Evolutionary conservation across 2,888 invertebrate genomes (phyloP).

Genomic region (Drosophila imparisetae): DNA sequence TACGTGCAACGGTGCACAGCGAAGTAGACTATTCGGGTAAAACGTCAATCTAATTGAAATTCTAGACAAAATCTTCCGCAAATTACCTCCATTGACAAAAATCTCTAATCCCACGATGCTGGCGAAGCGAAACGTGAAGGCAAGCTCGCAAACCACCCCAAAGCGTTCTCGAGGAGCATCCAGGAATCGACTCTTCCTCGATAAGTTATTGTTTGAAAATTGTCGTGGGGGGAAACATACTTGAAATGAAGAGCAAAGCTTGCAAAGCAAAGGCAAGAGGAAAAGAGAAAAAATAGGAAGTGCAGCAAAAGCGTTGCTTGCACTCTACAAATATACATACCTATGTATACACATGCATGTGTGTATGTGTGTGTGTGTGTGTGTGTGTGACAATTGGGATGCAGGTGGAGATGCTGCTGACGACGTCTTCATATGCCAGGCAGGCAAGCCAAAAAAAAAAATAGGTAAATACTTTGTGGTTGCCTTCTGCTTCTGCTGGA

Average conservation of each 20-base stretch:
- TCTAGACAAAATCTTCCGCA: conserved; percentile 85
- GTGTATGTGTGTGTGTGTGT: conserved; percentile 12
- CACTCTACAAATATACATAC: conserved; percentile 9
- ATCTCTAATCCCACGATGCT: conserved; percentile 81
- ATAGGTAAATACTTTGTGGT: conserved; percentile 73
- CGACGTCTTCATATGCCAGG: conserved; percentile 43
- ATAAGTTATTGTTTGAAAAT: conserved; percentile 59
- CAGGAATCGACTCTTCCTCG: conserved; percentile 36
- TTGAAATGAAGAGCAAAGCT: conserved; percentile 46
- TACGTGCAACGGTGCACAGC: conserved; percentile 10
- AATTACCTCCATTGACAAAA: conserved; percentile 85
- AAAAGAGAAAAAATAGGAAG: conserved; percentile 48
- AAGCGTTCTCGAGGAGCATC: background rate
- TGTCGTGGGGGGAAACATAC: conserved; percentile 45
- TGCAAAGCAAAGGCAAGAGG: conserved; percentile 22
- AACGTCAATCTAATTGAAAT: conserved; percentile 84
- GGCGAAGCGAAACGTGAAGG: conserved; percentile 63
- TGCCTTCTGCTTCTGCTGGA: conserved; percentile 14
- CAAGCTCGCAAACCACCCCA: conserved; percentile 44
- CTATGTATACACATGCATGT: conserved; percentile 19
- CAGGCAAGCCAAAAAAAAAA: conserved; percentile 42
- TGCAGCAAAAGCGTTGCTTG: conserved; percentile 36
- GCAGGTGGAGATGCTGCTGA: conserved; percentile 54
- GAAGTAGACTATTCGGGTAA: conserved; percentile 25
- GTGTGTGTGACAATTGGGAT: conserved; percentile 43